Conservation (phyloP, 2,113 vertebrate genomes). For the Seriola rivoliana region DNA sequence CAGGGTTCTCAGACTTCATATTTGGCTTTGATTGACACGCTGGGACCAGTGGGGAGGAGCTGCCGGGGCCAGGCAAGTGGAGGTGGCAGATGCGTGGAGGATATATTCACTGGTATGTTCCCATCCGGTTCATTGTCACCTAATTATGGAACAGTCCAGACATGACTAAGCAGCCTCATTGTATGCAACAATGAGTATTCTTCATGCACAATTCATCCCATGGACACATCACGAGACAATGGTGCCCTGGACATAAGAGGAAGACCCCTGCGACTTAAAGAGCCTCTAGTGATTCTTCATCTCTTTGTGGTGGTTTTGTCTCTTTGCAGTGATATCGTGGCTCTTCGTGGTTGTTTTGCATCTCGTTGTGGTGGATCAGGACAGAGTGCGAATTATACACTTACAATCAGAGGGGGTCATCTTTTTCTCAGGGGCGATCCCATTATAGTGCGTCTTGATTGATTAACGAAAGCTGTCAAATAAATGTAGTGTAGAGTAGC, state of each 20-base stretch:
- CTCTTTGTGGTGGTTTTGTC: neutral
- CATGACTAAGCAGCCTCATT: slow-evolving; percentile 12
- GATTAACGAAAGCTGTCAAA: no score
- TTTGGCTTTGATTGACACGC: slow-evolving; percentile 20
- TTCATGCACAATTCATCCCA: neutral
- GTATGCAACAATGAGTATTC: neutral
- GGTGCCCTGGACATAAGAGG: no score
- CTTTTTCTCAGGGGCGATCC: no score
- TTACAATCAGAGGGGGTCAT: no score
- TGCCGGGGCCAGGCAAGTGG: neutral
- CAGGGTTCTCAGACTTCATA: slow-evolving; percentile 5
- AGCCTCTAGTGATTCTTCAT: no score
- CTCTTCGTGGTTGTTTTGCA: neutral
- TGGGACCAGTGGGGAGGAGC: neutral
- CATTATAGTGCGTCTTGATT: no score
- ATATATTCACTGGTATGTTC: neutral
- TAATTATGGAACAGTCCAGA: slow-evolving; percentile 28
- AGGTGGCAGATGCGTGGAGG: slow-evolving; percentile 16
- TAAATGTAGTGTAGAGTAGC: no score
- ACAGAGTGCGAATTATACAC: no score
- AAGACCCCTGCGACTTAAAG: no score
- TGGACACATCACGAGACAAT: neutral
- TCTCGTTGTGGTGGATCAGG: neutral
- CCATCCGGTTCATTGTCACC: neutral
- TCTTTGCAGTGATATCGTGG: no score